Percentiles rank a stretch among this genome's conserved stretches.
Conservation (phyloP, 2,113 vertebrate species). For the Ursus arctos region DNA sequence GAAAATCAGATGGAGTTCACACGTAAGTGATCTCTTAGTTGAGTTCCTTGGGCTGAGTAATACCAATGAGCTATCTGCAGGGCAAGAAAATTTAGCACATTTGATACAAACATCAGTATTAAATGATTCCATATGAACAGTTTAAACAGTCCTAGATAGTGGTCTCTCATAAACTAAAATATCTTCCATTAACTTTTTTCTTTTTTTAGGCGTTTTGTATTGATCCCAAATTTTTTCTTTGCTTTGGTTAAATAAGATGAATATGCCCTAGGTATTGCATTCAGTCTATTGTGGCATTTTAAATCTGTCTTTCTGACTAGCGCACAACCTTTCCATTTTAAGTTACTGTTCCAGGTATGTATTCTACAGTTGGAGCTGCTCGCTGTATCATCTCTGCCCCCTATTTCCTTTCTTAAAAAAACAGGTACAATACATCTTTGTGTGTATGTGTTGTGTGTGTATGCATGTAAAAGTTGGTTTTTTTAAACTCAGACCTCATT, state of each 20-base stretch:
- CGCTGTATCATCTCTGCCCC: neutral
- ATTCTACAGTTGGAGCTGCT: neutral
- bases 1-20: slow-evolving; percentile 97
- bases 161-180: neutral
- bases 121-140: slow-evolving; percentile 29
- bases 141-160: neutral
- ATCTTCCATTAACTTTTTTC: neutral
- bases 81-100: neutral
- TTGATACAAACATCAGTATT: slow-evolving; percentile 3
- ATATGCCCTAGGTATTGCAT: neutral
- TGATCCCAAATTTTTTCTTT: slow-evolving; percentile 17
- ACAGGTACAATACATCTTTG: neutral
- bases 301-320: slow-evolving; percentile 38
- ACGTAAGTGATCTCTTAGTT: slow-evolving; percentile 91
- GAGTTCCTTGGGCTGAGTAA: neutral
- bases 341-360: neutral
- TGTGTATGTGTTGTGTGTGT: neutral
- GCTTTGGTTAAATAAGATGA: slow-evolving; percentile 35
- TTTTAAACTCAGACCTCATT: neutral
- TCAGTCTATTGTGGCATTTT: neutral
- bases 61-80: neutral
- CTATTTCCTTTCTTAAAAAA: slow-evolving; percentile 53
- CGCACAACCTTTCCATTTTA: slow-evolving; percentile 33
- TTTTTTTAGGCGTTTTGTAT: slow-evolving; percentile 26
- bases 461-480: neutral